Percentiles rank a stretch among this genome's conserved stretches.
Evolutionary conservation across 2,888 invertebrate genomes (phyloP).

Genomic region (Pandemis corylana): DNA sequence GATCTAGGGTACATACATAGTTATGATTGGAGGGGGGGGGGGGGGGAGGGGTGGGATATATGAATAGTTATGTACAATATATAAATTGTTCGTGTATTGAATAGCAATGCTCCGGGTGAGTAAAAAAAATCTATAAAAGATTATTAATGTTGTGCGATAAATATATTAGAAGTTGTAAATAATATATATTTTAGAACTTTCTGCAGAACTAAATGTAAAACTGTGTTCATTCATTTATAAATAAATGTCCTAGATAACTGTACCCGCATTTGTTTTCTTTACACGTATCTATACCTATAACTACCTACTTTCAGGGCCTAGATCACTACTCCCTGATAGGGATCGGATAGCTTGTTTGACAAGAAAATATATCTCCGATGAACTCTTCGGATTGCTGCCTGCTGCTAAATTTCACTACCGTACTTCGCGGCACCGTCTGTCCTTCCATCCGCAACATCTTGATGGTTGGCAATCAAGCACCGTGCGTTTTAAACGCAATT

Average conservation of each 20-base stretch:
- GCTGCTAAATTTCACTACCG: no score
- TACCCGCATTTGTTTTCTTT: constrained; percentile 42
- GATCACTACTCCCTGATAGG: no score
- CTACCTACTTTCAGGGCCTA: no score
- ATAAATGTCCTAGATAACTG: constrained; percentile 76
- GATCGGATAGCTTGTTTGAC: no score
- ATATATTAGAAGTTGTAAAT: constrained; percentile 43
- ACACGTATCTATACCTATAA: no score
- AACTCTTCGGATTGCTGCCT: no score
- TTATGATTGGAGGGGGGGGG: not conserved
- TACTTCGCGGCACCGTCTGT: no score
- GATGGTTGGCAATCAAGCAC: no score
- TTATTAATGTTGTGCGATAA: constrained; percentile 46
- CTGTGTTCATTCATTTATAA: constrained; percentile 79
- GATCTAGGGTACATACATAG: no score
- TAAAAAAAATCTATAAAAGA: constrained; percentile 55
- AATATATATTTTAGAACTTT: constrained; percentile 48
- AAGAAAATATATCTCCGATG: no score
- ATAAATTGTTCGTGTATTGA: constrained; percentile 35
- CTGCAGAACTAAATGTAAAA: constrained; percentile 68
- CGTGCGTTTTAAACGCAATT: no score
- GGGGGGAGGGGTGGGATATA: not conserved
- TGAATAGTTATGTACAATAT: constrained; percentile 12
- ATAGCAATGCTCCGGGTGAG: constrained; percentile 67
- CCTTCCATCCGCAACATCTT: no score